phyloP scores from a whole-genome alignment of 2,888 invertebrate genomes.

The Synergus japonicus region DNA sequence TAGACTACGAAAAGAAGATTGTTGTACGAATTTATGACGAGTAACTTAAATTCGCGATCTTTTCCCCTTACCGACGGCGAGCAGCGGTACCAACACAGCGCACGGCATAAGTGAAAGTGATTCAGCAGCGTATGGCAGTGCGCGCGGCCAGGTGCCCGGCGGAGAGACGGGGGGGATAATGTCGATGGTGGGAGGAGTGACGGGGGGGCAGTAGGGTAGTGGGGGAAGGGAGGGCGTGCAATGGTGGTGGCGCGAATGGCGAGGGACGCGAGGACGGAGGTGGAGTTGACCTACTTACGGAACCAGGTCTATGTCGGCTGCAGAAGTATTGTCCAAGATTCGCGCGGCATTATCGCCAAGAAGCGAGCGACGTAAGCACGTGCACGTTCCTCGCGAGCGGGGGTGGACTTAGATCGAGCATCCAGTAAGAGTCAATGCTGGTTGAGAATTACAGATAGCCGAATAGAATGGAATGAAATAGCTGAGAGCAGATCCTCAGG shows the following conservation, averaged over 20 bases:
- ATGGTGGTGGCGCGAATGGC: constrained; percentile 54
- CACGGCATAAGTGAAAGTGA: constrained; percentile 76
- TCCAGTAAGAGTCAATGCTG: too few species aligned
- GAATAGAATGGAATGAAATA: not conserved
- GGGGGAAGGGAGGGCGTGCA: constrained; percentile 49
- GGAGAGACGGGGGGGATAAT: constrained; percentile 48
- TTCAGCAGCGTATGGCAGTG: constrained; percentile 73
- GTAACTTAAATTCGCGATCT: constrained; percentile 39
- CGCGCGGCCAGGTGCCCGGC: constrained; percentile 67
- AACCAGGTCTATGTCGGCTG: constrained; percentile 92
- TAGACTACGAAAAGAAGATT: not conserved
- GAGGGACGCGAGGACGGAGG: constrained; percentile 55
- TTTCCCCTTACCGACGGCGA: constrained; percentile 63
- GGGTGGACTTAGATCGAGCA: constrained; percentile 15
- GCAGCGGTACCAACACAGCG: constrained; percentile 67
- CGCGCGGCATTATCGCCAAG: constrained; percentile 47
- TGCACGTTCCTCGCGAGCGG: constrained; percentile 43
- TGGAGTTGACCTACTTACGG: constrained; percentile 91
- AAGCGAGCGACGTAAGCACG: constrained; percentile 50
- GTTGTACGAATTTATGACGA: not conserved
- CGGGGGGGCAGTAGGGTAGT: constrained; percentile 47
- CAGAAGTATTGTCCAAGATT: constrained; percentile 73
- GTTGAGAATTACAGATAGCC: not conserved
- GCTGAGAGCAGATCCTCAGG: constrained; percentile 6
- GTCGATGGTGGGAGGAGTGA: constrained; percentile 52